Base-by-base conservation (phyloP, 2,888 invertebrate genomes). In the Eupeodes luniger region DNA sequence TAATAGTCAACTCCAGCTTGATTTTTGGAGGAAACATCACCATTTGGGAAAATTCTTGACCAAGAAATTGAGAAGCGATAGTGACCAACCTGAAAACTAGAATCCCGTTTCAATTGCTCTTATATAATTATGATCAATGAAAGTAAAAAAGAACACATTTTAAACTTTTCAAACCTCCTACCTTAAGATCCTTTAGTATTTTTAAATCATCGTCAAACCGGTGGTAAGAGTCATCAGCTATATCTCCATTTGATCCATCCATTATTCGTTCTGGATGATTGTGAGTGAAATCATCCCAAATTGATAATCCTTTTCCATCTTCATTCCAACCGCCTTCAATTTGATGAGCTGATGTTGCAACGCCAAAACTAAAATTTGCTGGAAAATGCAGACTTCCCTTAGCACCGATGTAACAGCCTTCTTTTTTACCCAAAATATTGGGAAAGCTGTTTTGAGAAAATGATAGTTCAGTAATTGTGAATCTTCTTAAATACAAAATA, bases 11-110 rank as follows among this genome's bases (percentile, higher is more conserved):
- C 49, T 49, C 66, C 66, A 5, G 47, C 49, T 66, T 66, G 66
- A 49, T 66, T 94, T 12, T 95, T 92, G 19, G 93, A 91, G 66
- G 94, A 93, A 0, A 93, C 81, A 74, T 94, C 94, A 53, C 95
- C 95, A 49, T 94, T 94, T 0, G 96, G 95, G 67, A 96, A 91
- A 16, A 96, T 93, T 47, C 96, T 93, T 0, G 95, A 92, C 96
- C 96, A 96, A 0, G 95, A 94, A 80, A 95, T 94, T 10, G 95
- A 95, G 91, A 95, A 95, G 67, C 95, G 92, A 91, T 95, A 95
- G 89, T 94, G 94, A 69, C 95, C 36, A 4, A 91, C 90, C 91
- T 91, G 40, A 19, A 19, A 19, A 19, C 19, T 2, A 19, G 19
- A 19, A 19, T 2, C 2, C 2, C 2, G 1, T 19, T 19, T 19